A percentile compares a stretch with the other conserved stretches of the same genome.
These are phyloP conservation scores for Nematolebias whitei DNA, from an alignment of 2,113 vertebrate species.

Conservation along the genomic window DNA sequence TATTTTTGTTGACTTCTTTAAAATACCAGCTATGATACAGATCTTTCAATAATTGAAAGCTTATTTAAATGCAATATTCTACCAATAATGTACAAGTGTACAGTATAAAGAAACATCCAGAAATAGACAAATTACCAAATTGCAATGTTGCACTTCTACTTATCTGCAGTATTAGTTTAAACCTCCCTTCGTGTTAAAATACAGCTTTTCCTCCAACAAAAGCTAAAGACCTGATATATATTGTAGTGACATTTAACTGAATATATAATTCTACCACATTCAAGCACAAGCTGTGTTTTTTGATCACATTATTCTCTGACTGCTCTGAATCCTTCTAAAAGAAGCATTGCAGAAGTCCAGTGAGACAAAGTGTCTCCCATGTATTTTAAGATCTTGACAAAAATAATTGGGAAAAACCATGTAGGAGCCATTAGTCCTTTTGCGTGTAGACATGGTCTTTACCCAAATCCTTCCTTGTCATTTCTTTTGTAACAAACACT, in stretches of 20 bases:
- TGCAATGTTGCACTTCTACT: too few relatives aligned
- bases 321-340: not conserved
- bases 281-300: not conserved
- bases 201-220: not conserved
- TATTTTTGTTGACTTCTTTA: not conserved
- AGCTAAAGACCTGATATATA: not conserved
- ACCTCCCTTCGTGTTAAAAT: not conserved
- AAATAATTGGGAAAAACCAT: not conserved
- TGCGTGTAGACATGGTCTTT: not conserved
- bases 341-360: not conserved
- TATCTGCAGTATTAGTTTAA: too few relatives aligned
- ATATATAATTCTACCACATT: not conserved
- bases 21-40: not conserved
- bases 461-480: conserved; percentile 31
- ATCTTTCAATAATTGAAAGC: not conserved
- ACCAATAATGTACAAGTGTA: too few relatives aligned
- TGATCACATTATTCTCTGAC: too few relatives aligned
- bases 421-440: conserved; percentile 5
- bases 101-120: too few relatives aligned
- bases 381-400: not conserved
- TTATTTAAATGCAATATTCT: not conserved
- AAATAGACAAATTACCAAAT: too few relatives aligned
- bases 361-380: not conserved
- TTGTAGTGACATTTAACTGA: not conserved
- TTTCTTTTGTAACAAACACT: conserved; percentile 23